Evolutionary conservation across 2,113 vertebrate species (phyloP), one percentile per base, ranked within the genome.

Genomic region (Irena cyanogastra): DNA sequence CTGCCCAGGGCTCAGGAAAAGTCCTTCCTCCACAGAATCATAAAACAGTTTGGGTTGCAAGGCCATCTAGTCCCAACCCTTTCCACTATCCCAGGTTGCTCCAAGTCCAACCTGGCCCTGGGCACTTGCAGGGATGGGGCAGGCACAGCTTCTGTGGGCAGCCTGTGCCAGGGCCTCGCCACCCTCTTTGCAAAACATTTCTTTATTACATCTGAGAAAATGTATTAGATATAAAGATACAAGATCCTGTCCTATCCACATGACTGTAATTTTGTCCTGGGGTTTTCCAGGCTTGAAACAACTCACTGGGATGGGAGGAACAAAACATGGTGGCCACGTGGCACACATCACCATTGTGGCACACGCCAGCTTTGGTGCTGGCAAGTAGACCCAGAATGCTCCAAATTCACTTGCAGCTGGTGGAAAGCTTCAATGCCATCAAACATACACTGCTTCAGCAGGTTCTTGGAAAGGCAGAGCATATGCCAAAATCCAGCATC

Each of bases 261-360:
- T 16, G 39, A 49, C 64, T 60, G 10, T 26, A 22, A 69, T 41
- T 85, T 33, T 56, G 50, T 14, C 42, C 47, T 35, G 57, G 30
- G 22, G 8, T 61, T 86, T 76, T 56, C 52, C 45, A 47, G 42
- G 26, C 59, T 52, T 75, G 61, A 1, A 21, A 75, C 23, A 70
- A 5, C 21, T 56, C 44, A 28, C 17, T 20, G 45, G 44, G 45
- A 44, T 87, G 53, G n/a, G 64, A 74, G 22, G 44, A 64, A 79
- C n/a, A 26, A 22, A 0, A 0, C 17, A 14, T 0, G 14, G 30
- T 83, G 89, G 10, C 52, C 27, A 15, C 0, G 0, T 42, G 35
- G 42, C 37, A 30, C 56, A 60, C 22, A 18, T 19, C 16, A 5
- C 19, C 0, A 0, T 1, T 5, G 5, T 50, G 50, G 17, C 37